Evolutionary conservation across 2,797 vertebrate genomes (phyloP), one percentile per base, ranked within the genome.

Genomic region (Stomatorhinus walkeri): DNA sequence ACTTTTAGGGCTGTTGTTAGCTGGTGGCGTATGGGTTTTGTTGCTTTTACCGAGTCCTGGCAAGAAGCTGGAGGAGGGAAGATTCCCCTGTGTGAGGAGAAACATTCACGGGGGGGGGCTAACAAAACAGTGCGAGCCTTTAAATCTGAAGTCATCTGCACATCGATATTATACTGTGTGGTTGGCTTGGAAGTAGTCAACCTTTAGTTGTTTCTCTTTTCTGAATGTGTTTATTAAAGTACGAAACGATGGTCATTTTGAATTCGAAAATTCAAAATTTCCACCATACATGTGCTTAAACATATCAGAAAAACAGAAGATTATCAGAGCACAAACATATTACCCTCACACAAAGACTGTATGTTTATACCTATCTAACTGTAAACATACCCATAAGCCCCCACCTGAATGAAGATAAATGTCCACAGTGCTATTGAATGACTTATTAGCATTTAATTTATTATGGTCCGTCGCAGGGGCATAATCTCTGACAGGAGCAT

Each of bases 21-120:
- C 81, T 36, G n/a, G 22, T 40, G 87, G 79, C 0, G 12, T 89
- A 40, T 56, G 43, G 48, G 6, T 89, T 81, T 87, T 49, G 28
- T 49, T 85, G 36, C 52, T 76, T 90, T 89, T 89, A 89, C 92
- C 22, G 84, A 76, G 72, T 87, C 90, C 72, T 91, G 59, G 51
- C 85, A 79, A 40, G 84, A 49, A 48, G 89, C 85, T 2, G 10
- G 43, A 49, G n/a, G 3, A 81, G n/a, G 3, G 10, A 28, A 4
- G 64, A 36, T 32, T 68, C 64, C 61, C 64, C 76, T 19, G 76
- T 8, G 32, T 6, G 16, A 81, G 36, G 40, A 83, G 1, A 48
- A 22, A n/a, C 43, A 40, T 46, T 83, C 36, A n/a, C 6, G 2
- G 46, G 43, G 7, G 40, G 8, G 79, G 8, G 40, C 3, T 28